Evolutionary conservation across 2,797 vertebrate genomes (phyloP), one percentile per base, ranked within the genome.

Genomic region (Pyrocephalus nanus): DNA sequence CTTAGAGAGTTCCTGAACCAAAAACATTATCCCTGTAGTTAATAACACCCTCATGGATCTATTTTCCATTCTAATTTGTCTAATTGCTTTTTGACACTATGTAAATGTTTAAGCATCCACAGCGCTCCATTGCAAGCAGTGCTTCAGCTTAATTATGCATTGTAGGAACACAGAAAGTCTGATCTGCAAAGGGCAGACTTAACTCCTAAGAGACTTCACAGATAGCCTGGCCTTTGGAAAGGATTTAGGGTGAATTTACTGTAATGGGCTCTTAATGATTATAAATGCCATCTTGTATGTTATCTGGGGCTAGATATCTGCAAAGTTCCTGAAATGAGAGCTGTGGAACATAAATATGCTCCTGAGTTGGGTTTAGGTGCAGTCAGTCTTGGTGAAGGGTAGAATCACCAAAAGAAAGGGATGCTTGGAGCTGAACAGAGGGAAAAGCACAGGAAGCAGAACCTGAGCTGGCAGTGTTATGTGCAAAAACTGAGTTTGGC

Each of bases 191-290:
- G 85, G 67, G 64, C 48, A 91, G 48, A 19, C 42, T 48, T 20
- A 20, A 38, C 64, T 85, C 74, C 84, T 72, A 38, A 70, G 64
- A 89, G 71, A 79, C 34, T 79, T 50, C 1, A 1, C 17, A 32
- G 42, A 32, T 70, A 88, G 61, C 26, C 53, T 74, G 73, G 90
- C 75, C 76, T 91, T 90, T 95, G 83, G 75, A 92, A 86, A 87
- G 69, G 87, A 82, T 85, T 94, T 85, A 20, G 16, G 60, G 73
- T 57, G 29, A 82, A 70, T 89, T 89, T 78, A 55, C 55, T 45
- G 43, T 45, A 58, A 73, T 76, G 64, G 67, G 26, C 45, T 73
- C 53, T 64, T 75, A 73, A n/a, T 54, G 43, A 80, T 91, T 42
- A 83, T 45, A 95, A 95, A 95, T 80, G 71, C 23, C 57, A 77